Evolutionary conservation across 2,113 vertebrate genomes (phyloP).

Genomic region (Hemiprocne comata): DNA sequence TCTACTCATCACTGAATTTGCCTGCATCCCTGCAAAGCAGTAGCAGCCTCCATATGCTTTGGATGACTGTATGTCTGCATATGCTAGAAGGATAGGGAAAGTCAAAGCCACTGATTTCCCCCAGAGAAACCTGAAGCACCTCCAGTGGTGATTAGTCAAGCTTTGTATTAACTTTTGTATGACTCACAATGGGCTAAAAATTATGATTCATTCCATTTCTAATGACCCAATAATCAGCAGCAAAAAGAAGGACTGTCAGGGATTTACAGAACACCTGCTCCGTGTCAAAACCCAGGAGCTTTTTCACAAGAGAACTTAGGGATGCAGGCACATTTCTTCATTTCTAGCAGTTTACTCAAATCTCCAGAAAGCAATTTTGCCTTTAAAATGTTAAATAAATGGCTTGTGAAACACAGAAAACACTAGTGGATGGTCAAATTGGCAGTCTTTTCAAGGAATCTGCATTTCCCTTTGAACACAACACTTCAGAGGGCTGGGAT

Average conservation of each 20-base stretch:
- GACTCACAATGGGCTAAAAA: neutral
- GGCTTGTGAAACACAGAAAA: neutral
- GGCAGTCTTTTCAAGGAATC: neutral
- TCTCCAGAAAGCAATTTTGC: neutral
- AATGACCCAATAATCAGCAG: neutral
- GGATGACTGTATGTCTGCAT: neutral
- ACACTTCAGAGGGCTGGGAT: neutral
- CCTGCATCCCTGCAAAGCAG: neutral
- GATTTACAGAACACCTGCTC: neutral
- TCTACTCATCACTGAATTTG: fast-evolving
- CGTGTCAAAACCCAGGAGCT: neutral
- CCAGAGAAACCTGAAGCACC: neutral
- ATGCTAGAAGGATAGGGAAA: neutral
- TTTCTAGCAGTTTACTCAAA: neutral
- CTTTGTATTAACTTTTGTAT: neutral
- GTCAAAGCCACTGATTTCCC: neutral
- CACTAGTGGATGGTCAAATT: neutral
- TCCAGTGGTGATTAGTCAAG: neutral
- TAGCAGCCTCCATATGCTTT: neutral
- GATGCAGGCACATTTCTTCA: neutral
- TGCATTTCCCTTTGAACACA: neutral
- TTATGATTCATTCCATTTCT: neutral
- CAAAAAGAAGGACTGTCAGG: neutral
- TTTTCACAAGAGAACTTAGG: neutral
- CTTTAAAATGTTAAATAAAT: neutral